Conservation (phyloP, 2,113 vertebrate genomes). For the Esox niger region DNA sequence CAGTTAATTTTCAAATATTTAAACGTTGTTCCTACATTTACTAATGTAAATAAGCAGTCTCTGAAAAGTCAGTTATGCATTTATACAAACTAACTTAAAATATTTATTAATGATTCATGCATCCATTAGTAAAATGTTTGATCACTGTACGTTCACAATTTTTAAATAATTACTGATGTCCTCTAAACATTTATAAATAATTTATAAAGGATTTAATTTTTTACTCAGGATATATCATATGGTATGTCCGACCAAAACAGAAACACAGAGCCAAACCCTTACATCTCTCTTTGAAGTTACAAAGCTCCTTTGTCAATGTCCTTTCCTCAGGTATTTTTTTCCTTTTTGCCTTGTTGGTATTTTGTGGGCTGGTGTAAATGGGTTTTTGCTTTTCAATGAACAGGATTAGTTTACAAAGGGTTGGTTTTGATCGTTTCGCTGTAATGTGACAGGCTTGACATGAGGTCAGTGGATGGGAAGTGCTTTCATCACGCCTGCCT, state of each 20-base stretch:
- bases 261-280: slow-evolving; percentile 26
- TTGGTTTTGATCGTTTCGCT: slow-evolving; percentile 52
- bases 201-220: too few relatives aligned
- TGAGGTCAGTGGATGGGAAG: slow-evolving; percentile 58
- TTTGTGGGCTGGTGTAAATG: slow-evolving; percentile 53
- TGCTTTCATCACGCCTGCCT: slow-evolving; percentile 54
- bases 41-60: too few relatives aligned
- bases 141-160: too few relatives aligned
- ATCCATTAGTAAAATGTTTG: too few relatives aligned
- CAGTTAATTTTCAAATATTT: too few relatives aligned
- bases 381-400: slow-evolving; percentile 57
- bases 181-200: too few relatives aligned
- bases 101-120: too few relatives aligned
- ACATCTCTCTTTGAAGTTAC: slow-evolving; percentile 21
- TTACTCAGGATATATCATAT: too few relatives aligned
- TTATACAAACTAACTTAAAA: too few relatives aligned
- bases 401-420: slow-evolving; percentile 62
- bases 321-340: slow-evolving; percentile 32
- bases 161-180: too few relatives aligned
- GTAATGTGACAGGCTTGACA: slow-evolving; percentile 42
- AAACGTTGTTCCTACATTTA: too few relatives aligned
- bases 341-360: slow-evolving; percentile 55
- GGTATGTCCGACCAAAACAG: slow-evolving; percentile 9
- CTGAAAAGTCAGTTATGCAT: too few relatives aligned
- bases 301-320: slow-evolving; percentile 32